Evolutionary conservation across 2,888 invertebrate genomes (phyloP), one percentile per base, ranked within the genome.

Genomic region (Hermaeophaga mercurialis): DNA sequence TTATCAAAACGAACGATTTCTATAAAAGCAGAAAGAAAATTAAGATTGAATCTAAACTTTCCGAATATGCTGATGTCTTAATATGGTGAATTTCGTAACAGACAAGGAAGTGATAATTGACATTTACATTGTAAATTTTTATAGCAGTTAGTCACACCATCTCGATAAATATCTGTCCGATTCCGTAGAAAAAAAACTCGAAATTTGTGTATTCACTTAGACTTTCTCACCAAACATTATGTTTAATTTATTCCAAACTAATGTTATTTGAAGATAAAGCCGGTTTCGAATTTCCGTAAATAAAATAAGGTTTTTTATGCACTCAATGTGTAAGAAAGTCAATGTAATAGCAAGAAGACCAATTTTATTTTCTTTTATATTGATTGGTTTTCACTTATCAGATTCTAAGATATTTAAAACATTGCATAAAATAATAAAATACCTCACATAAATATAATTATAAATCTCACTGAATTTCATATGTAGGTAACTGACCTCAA

Each of bases 231-330:
- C 24, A 36, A 47, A 47, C 22, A 22, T 24, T 14, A 36, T 36
- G 36, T 9, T 36, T 47, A 47, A 47, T 47, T 47, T 47, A 47
- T 47, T 47, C 47, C 9, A 17, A 36, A 17, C 15, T 47, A 47
- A 47, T 36, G 36, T 8, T 22, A 36, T 47, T 26, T 14, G 14
- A 24, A 36, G 47, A 47, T 47, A 47, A 36, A 47, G 47, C 34
- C 22, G 46, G 46, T 47, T 47, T 34, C 5, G 12, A 11, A 14
- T 33, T 14, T 33, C 33, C 7, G 33, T 33, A 33, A 33, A 33
- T 33, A 28, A 33, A 33, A 33, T 33, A 33, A 33, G 33, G n/a
- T 12, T 33, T 6, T 33, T 33, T 33, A 14, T 26, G 6, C 24
- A 43, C 15, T 33, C 33, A 14, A 33, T 28, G 7, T 28, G 28